Percentiles rank a stretch among this genome's conserved stretches.
Conservation (phyloP, 2,888 invertebrate species). For the Pomacea canaliculata region DNA sequence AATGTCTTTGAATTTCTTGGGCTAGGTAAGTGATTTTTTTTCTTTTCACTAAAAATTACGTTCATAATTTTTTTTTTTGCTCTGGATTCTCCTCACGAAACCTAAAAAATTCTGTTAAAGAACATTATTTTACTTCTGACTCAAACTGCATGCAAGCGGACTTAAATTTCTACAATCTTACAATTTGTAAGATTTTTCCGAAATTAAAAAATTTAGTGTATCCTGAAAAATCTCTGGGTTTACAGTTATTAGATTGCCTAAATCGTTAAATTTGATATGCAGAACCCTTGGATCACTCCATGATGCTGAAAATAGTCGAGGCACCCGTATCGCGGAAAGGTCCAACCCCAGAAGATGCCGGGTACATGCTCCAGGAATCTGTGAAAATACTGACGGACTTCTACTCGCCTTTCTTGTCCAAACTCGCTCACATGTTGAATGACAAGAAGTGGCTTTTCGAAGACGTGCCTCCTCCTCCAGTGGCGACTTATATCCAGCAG, state of each 20-base stretch:
- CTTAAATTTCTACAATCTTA: too few relatives aligned
- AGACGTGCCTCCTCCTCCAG: neutral
- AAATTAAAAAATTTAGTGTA: too few relatives aligned
- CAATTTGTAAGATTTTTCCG: too few relatives aligned
- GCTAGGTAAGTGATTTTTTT: slow-evolving; percentile 41
- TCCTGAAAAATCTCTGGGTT: neutral
- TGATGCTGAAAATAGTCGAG: slow-evolving; percentile 29
- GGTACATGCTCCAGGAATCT: slow-evolving; percentile 44
- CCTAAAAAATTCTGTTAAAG: too few relatives aligned
- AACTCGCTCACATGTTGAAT: slow-evolving; percentile 40
- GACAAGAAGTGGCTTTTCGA: slow-evolving; percentile 40
- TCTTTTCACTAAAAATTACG: too few relatives aligned
- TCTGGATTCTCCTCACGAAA: too few relatives aligned
- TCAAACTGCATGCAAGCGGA: too few relatives aligned
- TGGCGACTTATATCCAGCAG: neutral
- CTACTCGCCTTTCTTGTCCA: slow-evolving; percentile 43
- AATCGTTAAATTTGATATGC: neutral
- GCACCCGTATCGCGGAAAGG: slow-evolving; percentile 36
- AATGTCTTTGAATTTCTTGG: slow-evolving; percentile 44
- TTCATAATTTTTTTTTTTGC: neutral
- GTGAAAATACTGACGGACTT: slow-evolving; percentile 38
- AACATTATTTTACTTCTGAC: neutral
- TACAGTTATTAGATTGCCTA: neutral
- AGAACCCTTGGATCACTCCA: slow-evolving; percentile 39
- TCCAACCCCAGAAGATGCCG: slow-evolving; percentile 39